Conservation (phyloP, 2,797 vertebrate species). For the Melanogrammus aeglefinus region DNA sequence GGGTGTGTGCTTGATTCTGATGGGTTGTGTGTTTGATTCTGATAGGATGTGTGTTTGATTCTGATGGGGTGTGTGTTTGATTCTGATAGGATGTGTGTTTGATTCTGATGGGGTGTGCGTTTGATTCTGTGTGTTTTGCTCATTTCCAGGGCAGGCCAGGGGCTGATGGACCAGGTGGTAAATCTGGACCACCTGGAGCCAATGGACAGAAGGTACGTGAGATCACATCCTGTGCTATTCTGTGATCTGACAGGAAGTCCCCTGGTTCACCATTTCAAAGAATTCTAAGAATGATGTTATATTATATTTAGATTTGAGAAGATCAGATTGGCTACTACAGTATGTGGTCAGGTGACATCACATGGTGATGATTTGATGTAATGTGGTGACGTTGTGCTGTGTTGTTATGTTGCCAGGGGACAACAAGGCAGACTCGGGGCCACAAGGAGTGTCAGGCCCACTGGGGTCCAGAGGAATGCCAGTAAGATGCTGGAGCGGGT, state of each 20-base stretch:
- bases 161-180: conserved; percentile 63
- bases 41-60: no score
- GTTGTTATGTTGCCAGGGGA: conserved; percentile 3
- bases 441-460: not conserved
- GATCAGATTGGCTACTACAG: not conserved
- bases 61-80: not conserved
- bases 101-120: not conserved
- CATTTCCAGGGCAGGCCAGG: conserved; percentile 74
- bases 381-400: not conserved
- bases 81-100: not conserved
- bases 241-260: no score
- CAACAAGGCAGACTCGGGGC: not conserved
- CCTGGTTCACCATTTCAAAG: not conserved
- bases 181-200: conserved; percentile 67
- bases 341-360: not conserved
- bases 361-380: no score
- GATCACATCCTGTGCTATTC: not conserved
- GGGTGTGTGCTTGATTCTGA: no score
- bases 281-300: no score
- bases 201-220: conserved; percentile 78
- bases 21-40: no score
- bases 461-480: not conserved
- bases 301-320: not conserved
- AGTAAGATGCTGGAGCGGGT: not conserved
- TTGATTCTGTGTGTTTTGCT: not conserved